Evolutionary conservation across 2,797 vertebrate species (phyloP).

Genomic region (Onychomys torridus): DNA sequence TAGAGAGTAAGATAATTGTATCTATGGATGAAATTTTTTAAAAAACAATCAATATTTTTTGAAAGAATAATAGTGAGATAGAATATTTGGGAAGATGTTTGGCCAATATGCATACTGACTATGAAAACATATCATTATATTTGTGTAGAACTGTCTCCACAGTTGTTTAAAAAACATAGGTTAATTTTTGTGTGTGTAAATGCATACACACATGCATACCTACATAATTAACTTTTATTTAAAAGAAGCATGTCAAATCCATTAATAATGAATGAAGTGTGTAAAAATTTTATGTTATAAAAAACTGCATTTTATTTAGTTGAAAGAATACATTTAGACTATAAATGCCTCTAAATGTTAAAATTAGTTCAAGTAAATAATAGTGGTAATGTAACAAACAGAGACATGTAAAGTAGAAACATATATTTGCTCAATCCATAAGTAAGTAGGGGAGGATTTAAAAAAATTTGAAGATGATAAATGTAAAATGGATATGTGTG

Average conservation of each 20-base stretch:
- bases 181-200: neutral
- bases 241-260: neutral
- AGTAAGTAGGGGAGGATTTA: neutral
- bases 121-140: neutral
- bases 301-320: neutral
- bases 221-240: conserved; percentile 4
- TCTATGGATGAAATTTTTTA: neutral
- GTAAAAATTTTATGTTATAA: neutral
- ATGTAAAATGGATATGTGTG: neutral
- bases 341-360: conserved; percentile 10
- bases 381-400: neutral
- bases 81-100: neutral
- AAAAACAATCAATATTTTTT: neutral
- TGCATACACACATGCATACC: neutral
- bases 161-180: conserved; percentile 27
- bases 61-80: neutral
- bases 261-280: conserved; percentile 32
- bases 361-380: conserved; percentile 50
- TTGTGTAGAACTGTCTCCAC: neutral
- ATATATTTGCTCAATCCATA: neutral
- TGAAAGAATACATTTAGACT: conserved; percentile 19
- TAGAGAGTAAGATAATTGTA: neutral
- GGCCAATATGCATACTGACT: neutral
- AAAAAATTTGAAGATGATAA: neutral
- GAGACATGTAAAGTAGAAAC: neutral